Base-by-base conservation (phyloP, 1,140 invertebrate species). In the Psilanteris sp. region DNA sequence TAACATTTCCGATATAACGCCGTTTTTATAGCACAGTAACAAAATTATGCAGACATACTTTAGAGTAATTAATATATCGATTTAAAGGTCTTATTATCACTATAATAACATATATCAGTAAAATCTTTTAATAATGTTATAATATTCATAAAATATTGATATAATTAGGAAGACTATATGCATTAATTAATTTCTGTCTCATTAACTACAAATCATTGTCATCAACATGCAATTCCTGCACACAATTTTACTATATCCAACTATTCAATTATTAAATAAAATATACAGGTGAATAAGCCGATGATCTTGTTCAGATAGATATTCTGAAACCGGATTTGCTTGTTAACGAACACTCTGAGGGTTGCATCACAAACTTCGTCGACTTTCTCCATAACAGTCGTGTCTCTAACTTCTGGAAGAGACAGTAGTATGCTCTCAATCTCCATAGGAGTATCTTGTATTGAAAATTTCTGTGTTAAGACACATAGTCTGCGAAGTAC, bases 341-440 rank as follows among this genome's bases (percentile, higher is more conserved):
- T 82, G 3, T 92, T 92, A 18, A 93, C 89, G 78, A 92, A 93
- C 0, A 91, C 92, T 41, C 91, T 76, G 0, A 94, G 93, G 0
- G 93, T 81, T 84, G 96, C 94, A 0, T 93, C 94, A 36, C 88
- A 88, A 16, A 81, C 83, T 18, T 90, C 89, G 79, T 95, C 90
- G 1, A 92, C 91, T 9, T 94, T 85, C 0, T 95, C 95, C 67
- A 96, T 90, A 0, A 96, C 94, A 14, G 92, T 94, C 2, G 90
- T 93, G 81, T 96, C 94, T 50, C 87, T 88, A 22, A 96, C 90
- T 43, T 87, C 89, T 3, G 91, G 89, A 83, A 95, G 90, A 22
- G 90, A 90, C 1, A 94, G 80, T 7, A 96, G 85, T n/a, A 96
- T 64, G 29, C 91, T 91, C 87, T 96, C 95, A 62, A 96, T 86